Evolutionary conservation across 2,113 vertebrate species (phyloP), one percentile per base, ranked within the genome.

Genomic region (Leptodactylus fuscus): DNA sequence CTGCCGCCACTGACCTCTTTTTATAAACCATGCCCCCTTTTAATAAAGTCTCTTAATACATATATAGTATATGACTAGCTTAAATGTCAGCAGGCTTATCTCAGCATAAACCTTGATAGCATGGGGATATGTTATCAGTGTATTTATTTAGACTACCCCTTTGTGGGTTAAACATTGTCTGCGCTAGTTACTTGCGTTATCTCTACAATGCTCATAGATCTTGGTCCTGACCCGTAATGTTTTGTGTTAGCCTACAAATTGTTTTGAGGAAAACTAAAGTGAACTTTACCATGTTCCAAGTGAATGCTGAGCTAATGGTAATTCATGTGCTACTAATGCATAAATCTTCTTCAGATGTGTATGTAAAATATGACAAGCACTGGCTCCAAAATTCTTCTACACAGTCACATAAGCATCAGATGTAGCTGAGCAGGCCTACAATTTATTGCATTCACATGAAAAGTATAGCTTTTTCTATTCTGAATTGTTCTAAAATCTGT

Each of bases 331-430:
- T 69, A 20, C 70, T 24, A n/a, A 73, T n/a, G 70, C 70, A 41
- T 51, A 75, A 13, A 75, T 75, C 24, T 18, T 75, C 13, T 49
- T 74, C 44, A 74, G 41, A 49, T 74, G n/a, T 74, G 48, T 75
- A 75, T 27, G 24, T 51, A 49, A 27, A 44, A 48, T 48, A 75
- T 75, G 20, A 51, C 73, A 32, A 75, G 48, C 15, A 44, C 32
- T 18, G 73, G 24, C n/a, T 75, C 44, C 44, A 75, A 75, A 6
- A 29, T 49, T 75, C 41, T 71, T 71, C 71, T 74, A 15, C 32
- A 36, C 13, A 75, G 73, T 49, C 73, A 49, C 49, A 75, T 75
- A 29, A 49, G 29, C 73, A 49, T 75, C 73, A 49, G 73, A 75
- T 49, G 73, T 51, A 13, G n/a, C 67, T 20, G 20, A 41, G 41